Evolutionary conservation across 2,113 vertebrate genomes (phyloP), one percentile per base, ranked within the genome.

Genomic region (Collichthys lucidus): DNA sequence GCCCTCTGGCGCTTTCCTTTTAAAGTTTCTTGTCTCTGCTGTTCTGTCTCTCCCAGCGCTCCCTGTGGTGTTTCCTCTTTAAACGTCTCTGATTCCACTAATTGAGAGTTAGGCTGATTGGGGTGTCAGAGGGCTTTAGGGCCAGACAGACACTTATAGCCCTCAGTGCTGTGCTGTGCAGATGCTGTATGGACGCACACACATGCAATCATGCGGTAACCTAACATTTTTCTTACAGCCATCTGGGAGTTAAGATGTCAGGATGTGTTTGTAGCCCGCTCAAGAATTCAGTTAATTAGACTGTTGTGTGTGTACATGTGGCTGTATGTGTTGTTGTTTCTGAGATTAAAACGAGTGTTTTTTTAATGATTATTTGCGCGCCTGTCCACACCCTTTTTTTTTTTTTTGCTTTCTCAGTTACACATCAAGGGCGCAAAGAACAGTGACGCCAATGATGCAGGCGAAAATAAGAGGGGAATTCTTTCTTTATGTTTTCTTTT

Each of bases 241-340:
- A 64, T 87, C 74, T 74, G 59, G 77, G 67, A 82, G 88, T 77
- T 53, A 73, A 79, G 69, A 78, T 40, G 47, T 84, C 53, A 67
- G 79, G 65, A 53, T 14, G 35, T 63, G 63, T 84, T 78, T 86
- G 53, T 26, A 9, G 49, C 84, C 76, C 67, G 19, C 64, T 79
- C 17, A 75, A 76, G 73, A 77, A 82, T 74, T 78, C 49, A 67
- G 35, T 50, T 88, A 91, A 88, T 90, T 75, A 77, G 83, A 67
- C 65, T 40, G 60, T 55, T 67, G 50, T 52, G 50, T 52, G 56
- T 76, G 77, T 46, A 49, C 10, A 15, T 35, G 7, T 56, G 42
- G 11, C 15, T 67, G 19, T 0, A 11, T 56, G 16, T 56, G 60
- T 70, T 60, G 47, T 67, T 86, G 65, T 72, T 77, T 69, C 26